Base-by-base conservation (phyloP, 2,797 vertebrate species). In the Diceros bicornis region DNA sequence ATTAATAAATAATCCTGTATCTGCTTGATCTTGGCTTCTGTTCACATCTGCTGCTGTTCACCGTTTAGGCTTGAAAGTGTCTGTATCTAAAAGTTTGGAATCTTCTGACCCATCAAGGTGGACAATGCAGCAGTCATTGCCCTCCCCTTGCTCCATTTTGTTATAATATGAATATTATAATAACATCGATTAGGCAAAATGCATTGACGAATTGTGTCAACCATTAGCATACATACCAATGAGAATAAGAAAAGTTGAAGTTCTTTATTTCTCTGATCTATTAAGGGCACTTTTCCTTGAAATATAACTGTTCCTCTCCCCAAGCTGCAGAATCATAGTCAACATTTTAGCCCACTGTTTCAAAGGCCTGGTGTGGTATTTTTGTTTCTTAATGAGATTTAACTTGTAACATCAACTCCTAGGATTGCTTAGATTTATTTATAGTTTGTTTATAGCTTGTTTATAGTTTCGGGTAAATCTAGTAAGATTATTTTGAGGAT, bases 341-440 rank as follows among this genome's bases (percentile, higher is more conserved):
- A 52, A 83, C 16, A 77, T 79, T 71, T 75, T 77, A n/a, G 32
- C 66, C 32, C 16, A 20, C 57, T 78, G 16, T 91, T 94, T 88
- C 50, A 37, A 92, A 92, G 34, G 37, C 27, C 9, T 78, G 16
- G 1, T 41, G 6, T 62, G 20, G 21, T 52, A 61, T 32, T 92
- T 94, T 89, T 59, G 64, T 72, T 89, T 82, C 55, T 78, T 95
- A n/a, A 23, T 77, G 71, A 87, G 71, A 72, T 72, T 72, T 50
- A 64, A 44, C 52, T 83, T 71, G 71, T 57, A 78, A 77, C 57
- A 59, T 78, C 20, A 50, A 34, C 32, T 96, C 47, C n/a, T 83
- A 83, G 61, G 17, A 52, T 92, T 74, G 21, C n/a, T 81, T 81
- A 71, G 47, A 41, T 74, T 72, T 85, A 81, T 66, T 90, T 74